Conservation (phyloP, 2,888 invertebrate genomes). For the Melanostoma scalare region DNA sequence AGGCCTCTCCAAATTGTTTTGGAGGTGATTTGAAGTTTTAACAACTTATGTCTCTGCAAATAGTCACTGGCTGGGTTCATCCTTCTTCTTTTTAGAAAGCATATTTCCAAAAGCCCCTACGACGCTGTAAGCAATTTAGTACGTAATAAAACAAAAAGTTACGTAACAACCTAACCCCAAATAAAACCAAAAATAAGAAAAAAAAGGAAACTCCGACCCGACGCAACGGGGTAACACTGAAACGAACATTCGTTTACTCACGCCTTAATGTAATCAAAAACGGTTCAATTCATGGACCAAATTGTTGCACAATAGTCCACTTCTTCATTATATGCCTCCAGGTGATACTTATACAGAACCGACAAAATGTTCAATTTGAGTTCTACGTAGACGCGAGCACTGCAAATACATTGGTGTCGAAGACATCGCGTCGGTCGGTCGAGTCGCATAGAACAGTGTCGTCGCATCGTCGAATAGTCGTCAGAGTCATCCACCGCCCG, state of each 20-base stretch:
- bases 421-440: conserved; percentile 9
- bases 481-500: not conserved
- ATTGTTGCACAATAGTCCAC: conserved; percentile 70
- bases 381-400: conserved; percentile 43
- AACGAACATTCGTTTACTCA: conserved; percentile 52
- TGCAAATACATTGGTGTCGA: conserved; percentile 21
- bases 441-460: not conserved
- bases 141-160: too few relatives aligned
- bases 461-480: not conserved
- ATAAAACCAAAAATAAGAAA: too few relatives aligned
- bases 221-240: conserved; percentile 6
- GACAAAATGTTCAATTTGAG: conserved; percentile 67
- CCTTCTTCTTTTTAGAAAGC: too few relatives aligned
- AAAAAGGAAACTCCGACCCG: too few relatives aligned
- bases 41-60: too few relatives aligned
- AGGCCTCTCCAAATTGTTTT: too few relatives aligned
- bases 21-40: too few relatives aligned
- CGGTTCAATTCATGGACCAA: conserved; percentile 69
- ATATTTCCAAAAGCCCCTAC: too few relatives aligned
- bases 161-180: too few relatives aligned
- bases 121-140: too few relatives aligned
- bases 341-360: conserved; percentile 66
- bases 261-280: conserved; percentile 70
- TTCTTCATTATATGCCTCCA: conserved; percentile 60
- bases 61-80: too few relatives aligned